phyloP scores from a whole-genome alignment of 2,797 vertebrate genomes.

The Setipinna tenuifilis region DNA sequence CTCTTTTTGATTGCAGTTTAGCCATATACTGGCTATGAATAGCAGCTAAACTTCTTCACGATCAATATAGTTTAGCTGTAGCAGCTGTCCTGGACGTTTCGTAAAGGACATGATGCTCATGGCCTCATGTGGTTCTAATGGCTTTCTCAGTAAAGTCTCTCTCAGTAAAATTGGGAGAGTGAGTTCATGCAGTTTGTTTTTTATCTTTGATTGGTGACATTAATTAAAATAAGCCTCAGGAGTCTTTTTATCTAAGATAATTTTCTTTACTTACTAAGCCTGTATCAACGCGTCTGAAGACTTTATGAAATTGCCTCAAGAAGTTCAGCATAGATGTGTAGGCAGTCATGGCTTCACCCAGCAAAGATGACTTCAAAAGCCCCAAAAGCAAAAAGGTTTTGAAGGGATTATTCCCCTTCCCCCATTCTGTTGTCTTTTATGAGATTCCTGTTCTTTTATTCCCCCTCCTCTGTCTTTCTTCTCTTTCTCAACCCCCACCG shows the following conservation, averaged over 20 bases:
- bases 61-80: background rate
- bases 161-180: background rate
- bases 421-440: constrained; percentile 30
- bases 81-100: too few species aligned
- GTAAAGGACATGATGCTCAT: background rate
- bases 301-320: constrained; percentile 3
- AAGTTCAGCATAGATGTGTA: background rate
- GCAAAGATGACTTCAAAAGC: constrained; percentile 42
- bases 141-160: background rate
- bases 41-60: background rate
- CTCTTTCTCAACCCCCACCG: constrained; percentile 40
- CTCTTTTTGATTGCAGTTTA: background rate
- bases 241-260: background rate
- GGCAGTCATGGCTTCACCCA: background rate
- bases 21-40: background rate
- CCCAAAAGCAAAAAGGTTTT: background rate
- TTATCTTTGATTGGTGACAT: constrained; percentile 4
- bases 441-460: constrained; percentile 45
- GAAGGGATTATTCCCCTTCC: constrained; percentile 16
- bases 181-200: background rate
- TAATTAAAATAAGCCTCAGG: background rate
- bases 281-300: background rate
- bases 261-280: background rate
- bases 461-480: constrained; percentile 30
- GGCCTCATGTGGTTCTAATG: background rate